phyloP scores from a whole-genome alignment of 2,797 vertebrate species.

The Nothura maculosa region DNA sequence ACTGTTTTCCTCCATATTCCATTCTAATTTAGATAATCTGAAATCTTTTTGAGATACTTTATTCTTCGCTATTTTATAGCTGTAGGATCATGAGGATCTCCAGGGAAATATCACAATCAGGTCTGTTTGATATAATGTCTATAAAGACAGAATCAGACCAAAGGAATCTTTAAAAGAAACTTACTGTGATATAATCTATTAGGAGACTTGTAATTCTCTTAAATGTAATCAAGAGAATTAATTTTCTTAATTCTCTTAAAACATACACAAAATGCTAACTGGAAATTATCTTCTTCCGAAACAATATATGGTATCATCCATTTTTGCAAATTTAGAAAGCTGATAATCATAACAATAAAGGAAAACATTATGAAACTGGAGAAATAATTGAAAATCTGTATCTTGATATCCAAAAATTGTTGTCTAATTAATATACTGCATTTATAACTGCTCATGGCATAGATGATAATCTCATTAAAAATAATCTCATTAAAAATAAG shows the following conservation, averaged over 20 bases:
- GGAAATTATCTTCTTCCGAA: neutral
- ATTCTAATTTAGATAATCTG: neutral
- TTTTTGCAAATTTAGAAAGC: neutral
- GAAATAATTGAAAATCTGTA: neutral
- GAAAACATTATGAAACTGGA: neutral
- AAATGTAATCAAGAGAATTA: too few relatives aligned
- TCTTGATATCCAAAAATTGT: neutral
- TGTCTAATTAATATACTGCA: neutral
- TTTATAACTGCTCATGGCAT: neutral
- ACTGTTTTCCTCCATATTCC: neutral
- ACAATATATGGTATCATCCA: neutral
- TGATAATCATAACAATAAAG: neutral
- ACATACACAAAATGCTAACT: neutral
- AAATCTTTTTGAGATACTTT: neutral
- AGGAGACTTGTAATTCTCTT: neutral
- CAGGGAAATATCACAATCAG: constrained; percentile 10
- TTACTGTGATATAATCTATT: neutral
- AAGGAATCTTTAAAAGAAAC: constrained; percentile 2
- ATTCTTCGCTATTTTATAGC: neutral
- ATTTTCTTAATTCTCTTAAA: neutral
- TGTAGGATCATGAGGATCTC: neutral
- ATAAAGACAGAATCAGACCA: neutral
- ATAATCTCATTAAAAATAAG: neutral
- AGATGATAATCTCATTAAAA: neutral
- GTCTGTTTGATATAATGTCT: constrained; percentile 3